Evolutionary conservation across 2,888 invertebrate genomes (phyloP).

Genomic region (Eilema depressum): DNA sequence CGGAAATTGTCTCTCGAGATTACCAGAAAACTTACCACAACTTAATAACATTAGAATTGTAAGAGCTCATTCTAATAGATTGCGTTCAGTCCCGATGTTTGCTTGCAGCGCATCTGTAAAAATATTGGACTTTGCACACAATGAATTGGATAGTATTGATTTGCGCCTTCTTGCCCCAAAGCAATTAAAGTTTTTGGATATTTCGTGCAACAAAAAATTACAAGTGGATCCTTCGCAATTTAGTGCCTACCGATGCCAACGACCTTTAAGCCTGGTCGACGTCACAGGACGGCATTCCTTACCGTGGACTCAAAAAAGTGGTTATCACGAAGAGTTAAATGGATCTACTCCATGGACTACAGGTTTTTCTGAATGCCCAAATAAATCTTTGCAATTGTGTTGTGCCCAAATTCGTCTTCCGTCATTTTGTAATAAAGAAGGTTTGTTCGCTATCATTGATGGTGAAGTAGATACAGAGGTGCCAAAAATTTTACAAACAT

Average conservation of each 20-base stretch:
- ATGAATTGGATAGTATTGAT: constrained; percentile 93
- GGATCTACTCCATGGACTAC: constrained; percentile 91
- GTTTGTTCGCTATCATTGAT: constrained; percentile 94
- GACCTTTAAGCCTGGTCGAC: constrained; percentile 94
- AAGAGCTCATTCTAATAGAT: constrained; percentile 93
- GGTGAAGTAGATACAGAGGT: constrained; percentile 91
- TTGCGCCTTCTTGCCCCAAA: constrained; percentile 92
- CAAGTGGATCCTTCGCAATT: constrained; percentile 95
- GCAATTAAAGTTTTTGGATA: constrained; percentile 93
- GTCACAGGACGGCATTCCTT: constrained; percentile 93
- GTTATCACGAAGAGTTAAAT: constrained; percentile 85
- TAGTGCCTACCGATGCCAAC: constrained; percentile 91
- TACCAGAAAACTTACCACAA: constrained; percentile 92
- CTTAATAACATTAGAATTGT: constrained; percentile 91
- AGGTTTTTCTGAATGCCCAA: constrained; percentile 95
- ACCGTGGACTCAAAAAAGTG: constrained; percentile 85
- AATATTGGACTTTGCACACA: constrained; percentile 94
- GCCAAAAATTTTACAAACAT: constrained; percentile 90
- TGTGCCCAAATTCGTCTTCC: constrained; percentile 93
- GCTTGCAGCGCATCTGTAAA: constrained; percentile 91
- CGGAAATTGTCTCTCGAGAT: constrained; percentile 91
- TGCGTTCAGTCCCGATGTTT: constrained; percentile 91
- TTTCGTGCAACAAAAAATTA: constrained; percentile 93
- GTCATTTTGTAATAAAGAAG: constrained; percentile 93
- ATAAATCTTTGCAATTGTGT: constrained; percentile 90